A percentile compares a stretch with the other conserved stretches of the same genome.
Evolutionary conservation across 1,140 invertebrate species (phyloP).

Genomic region (Agrypnia vestita): DNA sequence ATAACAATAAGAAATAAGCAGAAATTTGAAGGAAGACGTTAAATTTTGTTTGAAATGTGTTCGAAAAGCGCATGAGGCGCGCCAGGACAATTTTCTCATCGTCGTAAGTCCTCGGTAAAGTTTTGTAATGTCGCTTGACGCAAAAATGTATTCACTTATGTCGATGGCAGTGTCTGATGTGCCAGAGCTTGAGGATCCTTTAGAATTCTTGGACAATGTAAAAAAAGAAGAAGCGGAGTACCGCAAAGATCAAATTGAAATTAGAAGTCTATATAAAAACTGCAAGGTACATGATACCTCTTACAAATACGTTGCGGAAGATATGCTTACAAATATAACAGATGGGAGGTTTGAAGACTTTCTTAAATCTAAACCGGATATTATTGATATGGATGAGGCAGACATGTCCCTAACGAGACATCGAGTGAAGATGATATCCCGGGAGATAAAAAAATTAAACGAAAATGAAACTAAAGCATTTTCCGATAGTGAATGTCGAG

Average conservation of each 20-base stretch:
- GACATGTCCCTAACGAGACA: slow-evolving; percentile 2
- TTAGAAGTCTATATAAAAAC: slow-evolving; percentile 4
- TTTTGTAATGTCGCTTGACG: neutral
- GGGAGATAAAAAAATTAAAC: neutral
- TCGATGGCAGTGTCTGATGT: neutral
- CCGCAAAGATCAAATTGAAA: slow-evolving; percentile 21
- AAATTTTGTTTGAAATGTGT: no score
- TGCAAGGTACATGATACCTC: neutral
- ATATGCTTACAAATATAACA: slow-evolving; percentile 49
- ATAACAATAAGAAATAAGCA: no score
- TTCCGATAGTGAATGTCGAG: neutral
- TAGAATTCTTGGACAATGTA: neutral
- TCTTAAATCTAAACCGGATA: slow-evolving; percentile 31
- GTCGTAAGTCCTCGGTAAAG: no score
- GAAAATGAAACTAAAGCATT: neutral
- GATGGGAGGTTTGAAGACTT: slow-evolving; percentile 49
- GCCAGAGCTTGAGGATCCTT: slow-evolving; percentile 28
- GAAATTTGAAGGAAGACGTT: no score
- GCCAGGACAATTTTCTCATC: no score
- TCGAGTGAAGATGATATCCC: neutral
- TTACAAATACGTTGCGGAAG: slow-evolving; percentile 26
- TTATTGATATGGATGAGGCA: slow-evolving; percentile 33
- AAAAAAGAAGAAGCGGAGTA: neutral
- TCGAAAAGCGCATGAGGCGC: no score
- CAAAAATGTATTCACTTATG: slow-evolving; percentile 26